phyloP scores from a whole-genome alignment of 2,797 vertebrate genomes.

The Stomatorhinus walkeri region DNA sequence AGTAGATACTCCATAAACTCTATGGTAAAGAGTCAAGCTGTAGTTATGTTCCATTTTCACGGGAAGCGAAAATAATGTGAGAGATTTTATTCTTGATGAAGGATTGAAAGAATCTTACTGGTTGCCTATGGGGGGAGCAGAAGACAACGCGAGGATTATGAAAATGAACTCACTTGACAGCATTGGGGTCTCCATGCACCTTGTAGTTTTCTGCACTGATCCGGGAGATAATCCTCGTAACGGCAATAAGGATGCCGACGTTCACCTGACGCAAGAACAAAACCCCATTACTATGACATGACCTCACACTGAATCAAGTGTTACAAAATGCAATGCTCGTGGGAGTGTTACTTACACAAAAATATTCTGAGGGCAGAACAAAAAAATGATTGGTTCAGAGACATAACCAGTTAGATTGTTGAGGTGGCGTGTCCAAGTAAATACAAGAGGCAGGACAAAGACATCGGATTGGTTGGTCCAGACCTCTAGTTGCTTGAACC shows the following conservation, averaged over 20 bases:
- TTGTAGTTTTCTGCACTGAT: constrained; percentile 92
- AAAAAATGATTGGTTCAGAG: not conserved
- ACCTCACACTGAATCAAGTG: not conserved
- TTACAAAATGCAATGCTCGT: not conserved
- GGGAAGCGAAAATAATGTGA: not conserved
- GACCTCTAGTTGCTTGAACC: not conserved
- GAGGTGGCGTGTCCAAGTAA: not conserved
- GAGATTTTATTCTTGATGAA: not conserved
- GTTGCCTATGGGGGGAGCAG: not conserved
- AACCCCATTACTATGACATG: not conserved
- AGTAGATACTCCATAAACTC: not conserved
- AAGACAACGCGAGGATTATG: not conserved
- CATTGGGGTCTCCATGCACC: constrained; percentile 79
- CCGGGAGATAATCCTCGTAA: constrained; percentile 90
- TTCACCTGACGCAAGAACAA: constrained; percentile 70
- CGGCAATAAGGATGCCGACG: constrained; percentile 82
- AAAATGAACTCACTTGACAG: constrained; percentile 77
- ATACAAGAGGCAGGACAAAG: not conserved
- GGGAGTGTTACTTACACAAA: not conserved
- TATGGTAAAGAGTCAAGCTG: not conserved
- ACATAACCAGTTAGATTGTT: not conserved
- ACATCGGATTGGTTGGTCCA: not conserved
- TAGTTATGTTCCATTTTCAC: not conserved
- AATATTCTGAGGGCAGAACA: not conserved
- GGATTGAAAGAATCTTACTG: not conserved